Base-by-base conservation (phyloP, 2,888 invertebrate genomes). In the Thymelicus acteon region DNA sequence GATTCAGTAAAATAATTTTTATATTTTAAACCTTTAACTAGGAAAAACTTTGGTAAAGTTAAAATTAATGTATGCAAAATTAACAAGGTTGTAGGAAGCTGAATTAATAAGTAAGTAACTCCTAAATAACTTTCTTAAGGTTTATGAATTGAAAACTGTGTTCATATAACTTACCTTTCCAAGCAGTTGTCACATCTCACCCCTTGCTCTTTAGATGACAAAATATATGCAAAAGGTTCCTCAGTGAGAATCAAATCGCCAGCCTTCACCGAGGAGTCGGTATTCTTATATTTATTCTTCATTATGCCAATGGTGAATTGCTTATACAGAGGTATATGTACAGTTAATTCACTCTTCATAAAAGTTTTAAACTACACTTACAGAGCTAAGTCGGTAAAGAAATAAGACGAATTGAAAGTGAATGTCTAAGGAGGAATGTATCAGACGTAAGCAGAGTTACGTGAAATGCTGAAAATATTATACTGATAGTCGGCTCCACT, bases 141-240 rank as follows among this genome's bases (percentile, higher is more conserved):
- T 44, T 12, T 10, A 4, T 3, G 44, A 4, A 44, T 44, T 44
- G 8, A 12, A 52, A 52, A 19, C 6, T 19, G 7, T 54, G 24
- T 24, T 1, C n/a, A 19, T 7, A 40, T 39, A 66, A 86, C 92
- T 95, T 94, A 97, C 97, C 94, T 95, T 81, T 94, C 93, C 73
- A 97, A 95, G 83, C 98, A 98, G 86, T 95, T 95, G 85, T 98
- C 97, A 89, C 98, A 98, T 75, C 96, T 91, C 80, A 94, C 94
- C 52, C 95, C 95, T 75, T 96, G 95, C 80, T 96, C 95, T 78
- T 96, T 96, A 0, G 96, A 95, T 75, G 95, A 96, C 4, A 98
- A 88, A 54, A 96, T 95, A 85, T 95, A 97, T 1, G 95, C 96
- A 87, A 97, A 97, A 0, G 97, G 97, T 79, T 96, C 95, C 80